phyloP scores from a whole-genome alignment of 2,113 vertebrate genomes.

The Nycticorax nycticorax region DNA sequence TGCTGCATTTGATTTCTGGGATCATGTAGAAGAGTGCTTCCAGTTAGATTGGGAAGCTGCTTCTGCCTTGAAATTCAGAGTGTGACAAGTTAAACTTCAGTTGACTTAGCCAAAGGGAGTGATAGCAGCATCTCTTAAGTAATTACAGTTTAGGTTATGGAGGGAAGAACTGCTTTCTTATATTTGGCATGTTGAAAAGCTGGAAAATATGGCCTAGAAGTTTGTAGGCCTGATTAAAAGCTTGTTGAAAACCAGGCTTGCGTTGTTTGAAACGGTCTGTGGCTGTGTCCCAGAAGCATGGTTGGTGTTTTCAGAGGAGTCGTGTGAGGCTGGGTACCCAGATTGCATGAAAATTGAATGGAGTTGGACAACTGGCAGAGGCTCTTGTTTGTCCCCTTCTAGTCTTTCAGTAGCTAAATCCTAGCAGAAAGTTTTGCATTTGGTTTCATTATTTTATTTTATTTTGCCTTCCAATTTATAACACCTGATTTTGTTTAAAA shows the following conservation, averaged over 20 bases:
- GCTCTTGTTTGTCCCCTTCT: background rate
- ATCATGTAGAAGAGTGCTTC: background rate
- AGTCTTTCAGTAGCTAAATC: background rate
- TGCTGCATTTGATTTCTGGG: background rate
- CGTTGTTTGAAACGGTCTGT: background rate
- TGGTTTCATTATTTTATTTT: background rate
- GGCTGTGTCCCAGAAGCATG: background rate
- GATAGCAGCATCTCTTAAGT: background rate
- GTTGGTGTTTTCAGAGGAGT: background rate
- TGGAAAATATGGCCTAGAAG: background rate
- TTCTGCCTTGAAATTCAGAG: background rate
- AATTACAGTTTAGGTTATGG: background rate
- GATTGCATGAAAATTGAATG: background rate
- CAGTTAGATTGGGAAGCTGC: background rate
- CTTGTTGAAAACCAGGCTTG: background rate
- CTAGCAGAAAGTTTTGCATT: background rate
- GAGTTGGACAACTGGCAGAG: background rate
- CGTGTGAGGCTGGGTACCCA: background rate
- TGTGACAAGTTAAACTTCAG: background rate
- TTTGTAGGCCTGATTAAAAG: slow-evolving; percentile 1
- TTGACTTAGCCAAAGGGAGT: background rate
- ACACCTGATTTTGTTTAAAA: background rate
- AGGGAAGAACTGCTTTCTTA: background rate
- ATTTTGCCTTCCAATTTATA: background rate
- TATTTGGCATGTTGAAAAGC: background rate